Base-by-base conservation (phyloP, 2,888 invertebrate genomes). In the Lysandra bellargus region DNA sequence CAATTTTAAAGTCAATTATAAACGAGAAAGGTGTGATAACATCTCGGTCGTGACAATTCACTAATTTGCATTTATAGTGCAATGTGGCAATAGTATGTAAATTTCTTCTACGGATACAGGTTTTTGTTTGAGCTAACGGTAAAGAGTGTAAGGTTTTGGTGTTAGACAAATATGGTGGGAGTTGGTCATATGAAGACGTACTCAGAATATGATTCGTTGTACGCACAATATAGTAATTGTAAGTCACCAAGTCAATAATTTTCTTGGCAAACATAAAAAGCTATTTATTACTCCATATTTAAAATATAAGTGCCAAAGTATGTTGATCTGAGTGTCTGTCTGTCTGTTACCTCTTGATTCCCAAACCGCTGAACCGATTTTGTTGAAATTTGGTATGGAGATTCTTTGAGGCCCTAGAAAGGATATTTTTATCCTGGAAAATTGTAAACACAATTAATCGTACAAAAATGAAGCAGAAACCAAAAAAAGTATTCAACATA, bases 31-130 rank as follows among this genome's bases (percentile, higher is more conserved):
- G 69, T 69, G 33, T 14, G 69, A 69, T 69, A 33, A 17, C 33
- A 69, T 69, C 33, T 69, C 61, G 69, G 33, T 69, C 69, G 69
- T 37, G 69, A 37, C 69, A 69, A 69, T 69, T 69, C 33, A 33
- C 69, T 37, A 69, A 69, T 69, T 69, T 33, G 69, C 69, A 69
- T 69, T 69, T 69, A 69, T 69, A 69, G 69, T 33, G 69, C 69
- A 69, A 37, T 69, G 69, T 69, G 33, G 69, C 69, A 69, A 69
- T 37, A 33, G 33, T 37, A 37, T 69, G 64, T 61, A 61, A 61
- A 61, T 61, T 61, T 64, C 64, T 30, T 69, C 69, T 14, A 33
- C 64, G 4, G 64, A 69, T 64, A 64, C 69, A 69, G 69, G 69
- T 69, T 69, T 33, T 69, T 69, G 69, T 69, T 64, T 33, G 37